These are phyloP conservation scores for Sinonovacula constricta DNA, from an alignment of 1,140 invertebrate genomes.

Conservation along the genomic window DNA sequence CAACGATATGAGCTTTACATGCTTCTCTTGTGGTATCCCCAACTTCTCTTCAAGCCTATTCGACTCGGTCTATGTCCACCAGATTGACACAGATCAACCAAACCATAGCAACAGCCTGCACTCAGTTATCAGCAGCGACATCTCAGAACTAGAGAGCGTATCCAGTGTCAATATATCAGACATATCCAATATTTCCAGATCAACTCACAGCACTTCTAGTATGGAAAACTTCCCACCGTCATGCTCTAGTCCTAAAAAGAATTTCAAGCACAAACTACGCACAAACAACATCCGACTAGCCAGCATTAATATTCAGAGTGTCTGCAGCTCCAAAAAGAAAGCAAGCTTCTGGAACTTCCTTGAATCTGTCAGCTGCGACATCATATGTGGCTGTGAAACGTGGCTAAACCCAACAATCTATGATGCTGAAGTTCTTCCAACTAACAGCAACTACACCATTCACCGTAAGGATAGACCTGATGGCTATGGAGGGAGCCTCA, in stretches of 20 bases:
- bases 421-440: background rate
- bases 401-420: constrained; percentile 1
- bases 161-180: constrained; percentile 16
- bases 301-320: background rate
- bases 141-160: constrained; percentile 1
- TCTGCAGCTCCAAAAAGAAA: constrained; percentile 7
- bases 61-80: constrained; percentile 8
- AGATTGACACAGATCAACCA: constrained; percentile 14
- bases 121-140: background rate
- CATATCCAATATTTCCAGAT: constrained; percentile 16
- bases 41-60: constrained; percentile 2
- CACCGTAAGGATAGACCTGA: constrained; percentile 6
- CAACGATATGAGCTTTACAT: constrained; percentile 9
- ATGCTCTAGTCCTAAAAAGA: background rate
- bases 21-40: constrained; percentile 3
- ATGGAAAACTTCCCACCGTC: background rate
- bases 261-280: background rate
- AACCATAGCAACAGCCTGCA: background rate
- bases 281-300: background rate
- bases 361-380: background rate
- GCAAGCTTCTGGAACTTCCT: constrained; percentile 4
- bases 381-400: constrained; percentile 25
- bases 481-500: constrained; percentile 4
- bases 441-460: background rate
- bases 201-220: background rate